Evolutionary conservation across 2,797 vertebrate species (phyloP), one percentile per base, ranked within the genome.

Genomic region (Tinamus major): DNA sequence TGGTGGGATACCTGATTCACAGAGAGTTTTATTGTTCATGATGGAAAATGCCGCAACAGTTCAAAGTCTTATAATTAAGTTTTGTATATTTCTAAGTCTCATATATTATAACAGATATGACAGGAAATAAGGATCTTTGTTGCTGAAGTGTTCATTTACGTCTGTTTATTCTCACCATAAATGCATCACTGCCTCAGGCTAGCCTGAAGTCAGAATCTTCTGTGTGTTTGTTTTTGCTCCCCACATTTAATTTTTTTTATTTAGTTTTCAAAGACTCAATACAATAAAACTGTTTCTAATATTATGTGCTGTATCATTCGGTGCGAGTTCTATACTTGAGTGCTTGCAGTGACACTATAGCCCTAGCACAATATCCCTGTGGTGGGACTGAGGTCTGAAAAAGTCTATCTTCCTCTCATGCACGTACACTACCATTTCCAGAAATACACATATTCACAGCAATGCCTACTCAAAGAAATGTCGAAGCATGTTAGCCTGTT

Each of bases 71-170:
- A 80, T 94, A 94, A 96, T 96, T 95, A 95, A 81, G 71, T 96
- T 93, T 95, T 79, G 64, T 94, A 16, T 93, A 95, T 88, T 87
- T 78, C 79, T 94, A 71, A 95, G 67, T 88, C 62, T 70, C 0
- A 0, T 92, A 95, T 85, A 13, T 95, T 95, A 80, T 78, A 94
- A 93, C n/a, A 90, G 82, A 95, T 67, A 78, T 96, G 96, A 93
- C 94, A 95, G 93, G 37, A 96, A 97, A 95, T 92, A 68, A 63
- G 63, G 83, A 89, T 91, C 89, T 93, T 95, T 95, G 69, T 91
- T 94, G 76, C 88, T 93, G 94, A 96, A 96, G 74, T 92, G 88
- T 96, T 96, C 91, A 92, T 92, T 96, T 96, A 89, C 79, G 95
- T 69, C 91, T 89, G 59, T 85, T 96, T 94, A 94, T 91, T 79